Conservation (phyloP, 2,888 invertebrate genomes). For the Anoplius nigerrimus region DNA sequence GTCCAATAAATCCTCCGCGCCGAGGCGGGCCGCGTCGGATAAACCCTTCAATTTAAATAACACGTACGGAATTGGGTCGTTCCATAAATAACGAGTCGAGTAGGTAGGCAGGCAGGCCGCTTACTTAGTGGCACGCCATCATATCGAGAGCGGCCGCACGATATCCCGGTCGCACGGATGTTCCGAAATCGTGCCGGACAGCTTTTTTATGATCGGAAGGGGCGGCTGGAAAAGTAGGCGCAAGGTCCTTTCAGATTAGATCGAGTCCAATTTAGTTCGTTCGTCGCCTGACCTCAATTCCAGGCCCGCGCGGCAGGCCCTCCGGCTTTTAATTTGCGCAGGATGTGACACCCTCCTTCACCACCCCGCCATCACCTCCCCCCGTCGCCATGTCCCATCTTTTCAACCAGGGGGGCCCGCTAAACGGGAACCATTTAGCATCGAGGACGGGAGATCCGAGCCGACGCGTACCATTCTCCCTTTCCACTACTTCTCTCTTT, state of each 20-base stretch:
- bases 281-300: conserved; percentile 57
- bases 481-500: conserved; percentile 16
- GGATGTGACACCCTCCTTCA: conserved; percentile 57
- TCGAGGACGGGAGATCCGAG: conserved; percentile 28
- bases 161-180: neutral
- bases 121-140: neutral
- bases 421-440: conserved; percentile 55
- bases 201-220: conserved; percentile 12
- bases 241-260: conserved; percentile 55
- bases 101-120: conserved; percentile 3
- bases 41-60: too few species aligned
- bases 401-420: conserved; percentile 18
- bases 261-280: conserved; percentile 50
- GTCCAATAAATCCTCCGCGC: too few species aligned
- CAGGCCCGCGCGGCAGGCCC: conserved; percentile 33
- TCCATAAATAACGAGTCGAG: too few species aligned
- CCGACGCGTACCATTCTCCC: conserved; percentile 28
- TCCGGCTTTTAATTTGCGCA: conserved; percentile 57
- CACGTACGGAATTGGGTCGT: too few species aligned
- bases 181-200: conserved; percentile 1
- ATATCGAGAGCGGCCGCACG: neutral
- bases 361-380: neutral
- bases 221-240: conserved; percentile 35
- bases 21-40: too few species aligned
- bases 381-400: conserved; percentile 9